Evolutionary conservation across 2,113 vertebrate species (phyloP).

Genomic region (Brachypodius melanocephalos): DNA sequence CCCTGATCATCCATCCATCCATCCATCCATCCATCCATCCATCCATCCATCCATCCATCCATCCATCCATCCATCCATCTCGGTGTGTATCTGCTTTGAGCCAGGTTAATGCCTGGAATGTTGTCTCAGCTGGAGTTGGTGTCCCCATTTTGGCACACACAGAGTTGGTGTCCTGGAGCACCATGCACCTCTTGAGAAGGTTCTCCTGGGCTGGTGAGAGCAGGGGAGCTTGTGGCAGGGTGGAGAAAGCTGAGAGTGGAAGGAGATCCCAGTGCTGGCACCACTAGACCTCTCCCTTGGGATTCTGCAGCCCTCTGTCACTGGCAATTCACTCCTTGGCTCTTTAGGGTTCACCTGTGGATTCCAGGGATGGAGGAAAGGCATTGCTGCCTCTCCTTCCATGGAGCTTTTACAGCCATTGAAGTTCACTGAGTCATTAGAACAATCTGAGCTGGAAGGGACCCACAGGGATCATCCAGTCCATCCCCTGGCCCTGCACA

Average conservation of each 20-base stretch:
- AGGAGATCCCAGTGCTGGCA: not conserved
- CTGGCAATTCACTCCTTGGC: not conserved
- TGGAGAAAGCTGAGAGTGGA: not conserved
- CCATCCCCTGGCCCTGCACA: fast-evolving
- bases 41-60: no score
- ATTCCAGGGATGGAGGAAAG: not conserved
- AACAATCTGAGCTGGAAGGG: not conserved
- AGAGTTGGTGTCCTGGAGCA: not conserved
- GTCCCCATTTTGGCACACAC: not conserved
- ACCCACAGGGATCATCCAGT: not conserved
- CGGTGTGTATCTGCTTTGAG: not conserved
- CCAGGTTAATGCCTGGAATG: not conserved
- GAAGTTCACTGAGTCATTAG: not conserved
- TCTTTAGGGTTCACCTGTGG: not conserved
- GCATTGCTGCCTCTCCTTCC: not conserved
- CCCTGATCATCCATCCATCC: no score
- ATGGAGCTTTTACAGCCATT: not conserved
- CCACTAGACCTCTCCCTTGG: not conserved
- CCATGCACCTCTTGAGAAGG: fast-evolving
- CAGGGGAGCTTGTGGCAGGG: not conserved
- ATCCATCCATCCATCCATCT: not conserved
- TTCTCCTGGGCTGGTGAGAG: not conserved
- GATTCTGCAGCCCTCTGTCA: no score
- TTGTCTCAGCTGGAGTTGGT: not conserved
- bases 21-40: no score